Evolutionary conservation across 2,888 invertebrate species (phyloP).

Genomic region (Rhamnusium bicolor): DNA sequence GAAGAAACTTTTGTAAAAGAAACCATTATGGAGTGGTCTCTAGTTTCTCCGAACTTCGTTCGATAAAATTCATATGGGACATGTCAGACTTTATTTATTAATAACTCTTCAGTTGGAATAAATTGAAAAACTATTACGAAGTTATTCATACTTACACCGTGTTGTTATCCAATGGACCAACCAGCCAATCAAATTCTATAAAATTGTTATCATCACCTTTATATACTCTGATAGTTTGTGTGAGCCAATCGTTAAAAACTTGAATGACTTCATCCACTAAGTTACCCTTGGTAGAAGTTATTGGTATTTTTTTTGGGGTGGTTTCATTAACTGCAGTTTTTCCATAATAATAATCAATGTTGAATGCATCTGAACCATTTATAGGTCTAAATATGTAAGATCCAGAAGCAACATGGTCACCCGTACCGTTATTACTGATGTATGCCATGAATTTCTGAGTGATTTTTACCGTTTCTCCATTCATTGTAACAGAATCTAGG

Average conservation of each 20-base stretch:
- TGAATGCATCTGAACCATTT: slow-evolving; percentile 31
- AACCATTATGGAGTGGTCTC: too few relatives aligned
- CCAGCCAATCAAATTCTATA: slow-evolving; percentile 81
- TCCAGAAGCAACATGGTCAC: slow-evolving; percentile 84
- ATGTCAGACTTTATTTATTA: too few relatives aligned
- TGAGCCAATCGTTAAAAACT: slow-evolving; percentile 79
- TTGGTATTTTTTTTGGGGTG: not conserved
- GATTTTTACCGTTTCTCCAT: slow-evolving; percentile 67
- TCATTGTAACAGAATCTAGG: slow-evolving; percentile 55
- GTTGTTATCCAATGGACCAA: slow-evolving; percentile 74
- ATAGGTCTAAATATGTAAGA: slow-evolving; percentile 90
- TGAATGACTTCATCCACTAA: slow-evolving; percentile 72
- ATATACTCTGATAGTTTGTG: slow-evolving; percentile 81
- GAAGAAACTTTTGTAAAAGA: too few relatives aligned
- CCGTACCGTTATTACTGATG: slow-evolving; percentile 75
- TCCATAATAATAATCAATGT: slow-evolving; percentile 33
- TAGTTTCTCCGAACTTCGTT: too few relatives aligned
- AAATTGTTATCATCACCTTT: slow-evolving; percentile 71
- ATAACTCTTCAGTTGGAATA: too few relatives aligned
- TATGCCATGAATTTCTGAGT: slow-evolving; percentile 83
- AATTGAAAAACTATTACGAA: not conserved
- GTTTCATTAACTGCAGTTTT: slow-evolving; percentile 11
- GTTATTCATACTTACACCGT: slow-evolving; percentile 25
- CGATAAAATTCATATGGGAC: too few relatives aligned
- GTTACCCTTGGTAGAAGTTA: slow-evolving; percentile 5